Base-by-base conservation (phyloP, 2,113 vertebrate genomes). In the Toxotes jaculatrix region DNA sequence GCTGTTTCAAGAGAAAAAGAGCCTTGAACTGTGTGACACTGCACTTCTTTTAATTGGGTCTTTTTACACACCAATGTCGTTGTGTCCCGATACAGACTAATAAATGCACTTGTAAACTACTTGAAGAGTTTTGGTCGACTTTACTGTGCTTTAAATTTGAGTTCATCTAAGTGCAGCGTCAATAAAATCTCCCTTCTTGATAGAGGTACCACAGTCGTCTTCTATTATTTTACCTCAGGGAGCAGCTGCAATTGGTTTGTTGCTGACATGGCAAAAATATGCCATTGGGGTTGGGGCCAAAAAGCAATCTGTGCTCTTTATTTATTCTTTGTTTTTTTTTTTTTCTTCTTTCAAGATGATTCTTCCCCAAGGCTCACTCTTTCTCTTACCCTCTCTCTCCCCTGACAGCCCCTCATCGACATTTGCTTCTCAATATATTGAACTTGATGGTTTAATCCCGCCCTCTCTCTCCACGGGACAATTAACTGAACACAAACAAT, bases 401-500 rank as follows among this genome's bases (percentile, higher is more conserved):
- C 84, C 57, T 81, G 85, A 90, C 91, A 89, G 65, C 77, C 80
- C 59, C 68, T 89, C 86, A 79, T 79, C 60, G 36, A 84, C 80
- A 72, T 88, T 90, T 87, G 61, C 75, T 61, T 90, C 88, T 82
- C 82, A 77, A 83, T 91, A 83, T 93, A 93, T 94, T 92, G 77
- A 85, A 91, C 82, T 82, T 89, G 90, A 94, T 87, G 86, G 87
- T 90, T 93, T 92, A 91, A 93, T 91, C 87, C 81, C 62, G 31
- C 80, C 61, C 79, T 92, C 69, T 86, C 79, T 82, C 85, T 91
- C 77, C 64, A 77, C 53, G 78, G 89, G 82, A 87, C 87, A 94
- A 88, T 95, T 93, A 89, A 87, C 64, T 38, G 47, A 89, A 86
- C 68, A 74, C 85, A 91, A 94, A 94, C 89, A 92, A 89, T 94